Evolutionary conservation across 2,888 invertebrate species (phyloP), one percentile per base, ranked within the genome.

Genomic region (Graphium colonna): DNA sequence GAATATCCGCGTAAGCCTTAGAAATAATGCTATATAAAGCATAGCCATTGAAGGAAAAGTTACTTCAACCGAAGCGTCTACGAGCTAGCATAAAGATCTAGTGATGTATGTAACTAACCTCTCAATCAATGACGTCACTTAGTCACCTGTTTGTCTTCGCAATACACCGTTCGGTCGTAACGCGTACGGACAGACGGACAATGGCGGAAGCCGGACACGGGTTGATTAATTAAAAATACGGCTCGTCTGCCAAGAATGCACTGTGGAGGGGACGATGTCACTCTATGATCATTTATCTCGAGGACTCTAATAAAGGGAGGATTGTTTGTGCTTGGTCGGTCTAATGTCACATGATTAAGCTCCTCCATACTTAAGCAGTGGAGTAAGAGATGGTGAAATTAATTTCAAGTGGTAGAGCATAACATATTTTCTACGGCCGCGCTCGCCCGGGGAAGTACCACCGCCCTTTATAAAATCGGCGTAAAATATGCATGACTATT

Each of bases 211-310:
- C 10, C 39, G n/a, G n/a, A 39, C 38, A 21, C 21, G 31, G 31
- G 44, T 54, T 54, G 53, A 54, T 54, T 54, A 54, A 49, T 54
- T 54, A 54, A 54, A 54, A 49, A 54, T 44, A 48, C 53, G 44
- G 26, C 53, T 48, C 53, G 9, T 9, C 9, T n/a, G 33, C 33
- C 10, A 33, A 33, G 33, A 33, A n/a, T 33, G 33, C 33, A 68
- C 60, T 65, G 71, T 77, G 76, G 75, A 76, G 80, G 77, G 79
- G 79, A 71, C 78, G 73, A 71, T 88, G n/a, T n/a, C n/a, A n/a
- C 84, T 87, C 84, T 84, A 88, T 89, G 85, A 87, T 85, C 87
- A 88, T 89, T 89, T 89, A 89, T 89, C 87, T 87, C 83, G 76
- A 82, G 82, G 76, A 82, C 85, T 90, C 88, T 89, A 87, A 89